These are phyloP conservation scores for Phrynocephalus guinanensis DNA, from an alignment of 2,797 vertebrate genomes.

Conservation along the genomic window DNA sequence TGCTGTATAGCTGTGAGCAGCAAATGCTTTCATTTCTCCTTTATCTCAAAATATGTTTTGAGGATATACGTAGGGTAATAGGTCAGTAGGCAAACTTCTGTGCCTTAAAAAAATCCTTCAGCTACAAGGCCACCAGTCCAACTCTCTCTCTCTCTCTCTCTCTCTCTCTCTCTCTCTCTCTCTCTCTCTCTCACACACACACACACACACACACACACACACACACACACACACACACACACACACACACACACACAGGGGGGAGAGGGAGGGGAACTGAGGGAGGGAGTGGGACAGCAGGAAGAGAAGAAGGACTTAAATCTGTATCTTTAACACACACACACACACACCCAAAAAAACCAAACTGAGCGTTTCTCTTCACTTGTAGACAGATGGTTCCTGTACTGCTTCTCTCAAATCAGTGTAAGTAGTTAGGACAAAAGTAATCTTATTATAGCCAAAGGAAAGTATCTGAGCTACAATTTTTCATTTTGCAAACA, in stretches of 20 bases:
- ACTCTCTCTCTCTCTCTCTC: no score
- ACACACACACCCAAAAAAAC: no score
- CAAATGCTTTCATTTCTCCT: constrained; percentile 11
- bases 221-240: no score
- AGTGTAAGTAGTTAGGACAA: constrained; percentile 47
- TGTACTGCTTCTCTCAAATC: constrained; percentile 43
- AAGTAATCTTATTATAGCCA: constrained; percentile 43
- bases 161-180: no score
- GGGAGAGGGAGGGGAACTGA: no score
- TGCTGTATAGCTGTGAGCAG: not conserved
- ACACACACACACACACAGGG: no score
- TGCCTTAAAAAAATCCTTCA: constrained; percentile 32
- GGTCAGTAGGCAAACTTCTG: constrained; percentile 52
- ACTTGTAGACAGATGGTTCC: constrained; percentile 50
- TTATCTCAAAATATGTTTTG: constrained; percentile 32
- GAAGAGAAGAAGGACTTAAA: no score
- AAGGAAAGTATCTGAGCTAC: constrained; percentile 47
- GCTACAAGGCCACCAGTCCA: constrained; percentile 33
- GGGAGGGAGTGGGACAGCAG: no score
- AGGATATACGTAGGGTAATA: constrained; percentile 49
- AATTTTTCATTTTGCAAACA: constrained; percentile 50
- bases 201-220: no score
- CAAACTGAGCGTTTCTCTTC: constrained; percentile 21
- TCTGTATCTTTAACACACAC: no score
- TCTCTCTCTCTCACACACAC: no score